Evolutionary conservation across 2,113 vertebrate species (phyloP).

Genomic region (Zeus faber): DNA sequence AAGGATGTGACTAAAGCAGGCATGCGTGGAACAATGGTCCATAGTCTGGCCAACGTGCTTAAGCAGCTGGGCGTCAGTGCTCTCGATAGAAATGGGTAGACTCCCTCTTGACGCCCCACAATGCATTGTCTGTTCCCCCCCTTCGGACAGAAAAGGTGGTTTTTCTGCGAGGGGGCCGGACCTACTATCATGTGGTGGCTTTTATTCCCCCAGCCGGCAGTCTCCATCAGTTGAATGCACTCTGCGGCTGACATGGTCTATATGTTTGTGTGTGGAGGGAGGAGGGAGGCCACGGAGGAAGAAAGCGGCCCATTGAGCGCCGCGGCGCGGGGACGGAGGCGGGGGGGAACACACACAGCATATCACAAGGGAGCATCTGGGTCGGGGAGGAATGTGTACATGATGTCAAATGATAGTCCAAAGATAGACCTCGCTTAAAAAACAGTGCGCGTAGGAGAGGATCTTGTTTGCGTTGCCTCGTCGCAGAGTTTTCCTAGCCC

Average conservation of each 20-base stretch:
- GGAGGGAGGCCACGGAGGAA: conserved; percentile 40
- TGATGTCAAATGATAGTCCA: conserved; percentile 74
- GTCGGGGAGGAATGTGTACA: conserved; percentile 70
- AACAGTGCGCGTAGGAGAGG: conserved; percentile 47
- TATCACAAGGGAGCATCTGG: conserved; percentile 75
- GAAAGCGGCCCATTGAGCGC: conserved; percentile 69
- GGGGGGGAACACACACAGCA: conserved; percentile 65
- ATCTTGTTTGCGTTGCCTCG: conserved; percentile 62
- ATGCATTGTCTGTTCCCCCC: conserved; percentile 75
- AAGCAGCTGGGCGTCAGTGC: conserved; percentile 79
- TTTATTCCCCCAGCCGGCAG: conserved; percentile 53
- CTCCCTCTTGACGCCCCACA: conserved; percentile 70
- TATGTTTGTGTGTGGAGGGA: conserved; percentile 62
- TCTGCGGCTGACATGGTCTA: conserved; percentile 65
- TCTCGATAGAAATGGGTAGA: conserved; percentile 71
- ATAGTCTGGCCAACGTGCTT: conserved; percentile 74
- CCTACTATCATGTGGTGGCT: conserved; percentile 73
- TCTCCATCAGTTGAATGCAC: conserved; percentile 66
- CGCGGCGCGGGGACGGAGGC: conserved; percentile 45
- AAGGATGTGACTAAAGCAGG: conserved; percentile 75
- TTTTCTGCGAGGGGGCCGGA: conserved; percentile 59
- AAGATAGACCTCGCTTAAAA: conserved; percentile 68
- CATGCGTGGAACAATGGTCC: conserved; percentile 73
- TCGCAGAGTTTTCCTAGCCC: conserved; percentile 53
- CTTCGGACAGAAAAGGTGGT: conserved; percentile 69